Evolutionary conservation across 2,113 vertebrate genomes (phyloP).

Genomic region (Crotalus tigris): DNA sequence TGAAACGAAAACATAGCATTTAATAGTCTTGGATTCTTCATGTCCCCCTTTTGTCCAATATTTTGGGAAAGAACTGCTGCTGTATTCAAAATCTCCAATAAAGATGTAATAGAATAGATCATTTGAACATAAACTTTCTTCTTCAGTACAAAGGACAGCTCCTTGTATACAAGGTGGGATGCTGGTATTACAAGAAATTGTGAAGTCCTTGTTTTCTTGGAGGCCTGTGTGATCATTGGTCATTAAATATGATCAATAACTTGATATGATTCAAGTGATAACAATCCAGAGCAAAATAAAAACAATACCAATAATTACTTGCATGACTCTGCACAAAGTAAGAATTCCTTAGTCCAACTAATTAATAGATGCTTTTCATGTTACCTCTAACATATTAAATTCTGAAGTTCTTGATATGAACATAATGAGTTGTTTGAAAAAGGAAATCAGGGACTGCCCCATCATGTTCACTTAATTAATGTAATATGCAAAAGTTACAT

Average conservation of each 20-base stretch:
- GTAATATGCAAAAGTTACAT: not conserved
- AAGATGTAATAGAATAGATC: not conserved
- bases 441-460: not conserved
- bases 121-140: not conserved
- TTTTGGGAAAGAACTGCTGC: not conserved
- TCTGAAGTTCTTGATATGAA: not conserved
- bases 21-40: not conserved
- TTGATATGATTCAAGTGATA: not conserved
- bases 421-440: not conserved
- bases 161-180: not conserved
- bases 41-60: not conserved
- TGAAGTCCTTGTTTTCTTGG: not conserved
- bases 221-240: no score
- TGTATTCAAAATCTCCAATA: not conserved
- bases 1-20: not conserved
- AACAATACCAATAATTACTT: not conserved
- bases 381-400: not conserved
- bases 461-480: not conserved
- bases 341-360: not conserved
- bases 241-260: not conserved
- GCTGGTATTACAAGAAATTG: not conserved
- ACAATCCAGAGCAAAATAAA: not conserved
- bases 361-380: not conserved
- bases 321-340: not conserved
- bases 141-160: conserved; percentile 22